These are phyloP conservation scores for Microcebus lehilahytsara DNA, from an alignment of 2,113 vertebrate genomes.

Conservation along the genomic window DNA sequence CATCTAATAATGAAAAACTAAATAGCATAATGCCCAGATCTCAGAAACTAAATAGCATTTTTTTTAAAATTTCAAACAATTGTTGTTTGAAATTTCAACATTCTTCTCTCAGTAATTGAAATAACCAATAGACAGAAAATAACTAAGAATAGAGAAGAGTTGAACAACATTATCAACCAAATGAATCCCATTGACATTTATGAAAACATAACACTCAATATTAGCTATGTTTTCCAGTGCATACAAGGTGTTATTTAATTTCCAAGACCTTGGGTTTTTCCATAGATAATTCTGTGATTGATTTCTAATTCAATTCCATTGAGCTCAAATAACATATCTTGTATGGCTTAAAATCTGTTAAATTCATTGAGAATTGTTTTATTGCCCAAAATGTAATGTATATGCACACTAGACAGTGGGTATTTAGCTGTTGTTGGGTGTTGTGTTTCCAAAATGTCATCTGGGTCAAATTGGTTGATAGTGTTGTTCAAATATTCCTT, in stretches of 20 bases:
- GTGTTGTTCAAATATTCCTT: background rate
- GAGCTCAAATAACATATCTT: background rate
- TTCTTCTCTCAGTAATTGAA: background rate
- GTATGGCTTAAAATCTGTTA: background rate
- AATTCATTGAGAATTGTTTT: background rate
- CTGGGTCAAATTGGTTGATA: background rate
- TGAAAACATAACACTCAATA: background rate
- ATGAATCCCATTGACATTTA: background rate
- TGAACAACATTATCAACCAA: background rate
- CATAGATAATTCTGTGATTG: background rate
- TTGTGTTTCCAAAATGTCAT: background rate
- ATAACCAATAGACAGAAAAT: background rate
- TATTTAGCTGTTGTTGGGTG: background rate
- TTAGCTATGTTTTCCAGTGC: background rate
- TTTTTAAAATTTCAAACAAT: background rate
- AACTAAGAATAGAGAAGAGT: background rate
- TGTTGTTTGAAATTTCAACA: background rate
- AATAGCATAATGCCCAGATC: background rate
- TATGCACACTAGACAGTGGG: background rate
- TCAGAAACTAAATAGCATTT: background rate
- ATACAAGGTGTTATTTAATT: background rate
- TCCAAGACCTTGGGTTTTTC: background rate
- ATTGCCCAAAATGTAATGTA: background rate
- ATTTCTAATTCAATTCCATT: background rate
- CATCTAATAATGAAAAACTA: background rate